A percentile compares a stretch with the other conserved stretches of the same genome.
These are phyloP conservation scores for Blomia tropicalis DNA, from an alignment of 2,888 invertebrate species.

Conservation along the genomic window DNA sequence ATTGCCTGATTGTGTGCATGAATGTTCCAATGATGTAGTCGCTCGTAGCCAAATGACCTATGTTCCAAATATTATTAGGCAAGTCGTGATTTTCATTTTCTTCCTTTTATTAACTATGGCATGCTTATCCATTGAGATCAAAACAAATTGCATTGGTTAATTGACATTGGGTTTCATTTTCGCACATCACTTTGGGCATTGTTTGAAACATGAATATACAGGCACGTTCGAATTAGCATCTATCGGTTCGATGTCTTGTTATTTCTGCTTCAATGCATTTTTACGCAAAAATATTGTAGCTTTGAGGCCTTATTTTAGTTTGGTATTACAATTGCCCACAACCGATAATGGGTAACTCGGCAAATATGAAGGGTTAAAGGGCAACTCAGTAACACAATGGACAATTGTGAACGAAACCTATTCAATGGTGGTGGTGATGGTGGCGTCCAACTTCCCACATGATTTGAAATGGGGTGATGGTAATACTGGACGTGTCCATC, in stretches of 20 bases:
- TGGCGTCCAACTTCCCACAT: too few relatives aligned
- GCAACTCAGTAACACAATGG: not conserved
- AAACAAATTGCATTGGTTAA: not conserved
- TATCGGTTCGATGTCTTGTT: not conserved
- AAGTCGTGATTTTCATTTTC: too few relatives aligned
- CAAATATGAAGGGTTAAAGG: slow-evolving; percentile 9
- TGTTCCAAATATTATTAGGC: not conserved
- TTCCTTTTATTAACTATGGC: too few relatives aligned
- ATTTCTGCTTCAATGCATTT: not conserved
- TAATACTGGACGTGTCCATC: slow-evolving; percentile 1
- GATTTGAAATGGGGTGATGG: too few relatives aligned
- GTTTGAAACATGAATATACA: not conserved
- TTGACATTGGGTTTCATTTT: not conserved
- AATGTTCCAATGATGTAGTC: not conserved
- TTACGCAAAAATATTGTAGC: not conserved
- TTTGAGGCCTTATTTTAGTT: not conserved
- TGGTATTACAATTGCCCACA: not conserved
- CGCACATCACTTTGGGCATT: not conserved
- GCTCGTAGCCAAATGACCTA: slow-evolving; percentile 7
- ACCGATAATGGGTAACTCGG: not conserved
- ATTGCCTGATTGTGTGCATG: not conserved
- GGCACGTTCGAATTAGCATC: slow-evolving; percentile 1
- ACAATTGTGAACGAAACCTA: not conserved
- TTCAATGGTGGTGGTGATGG: too few relatives aligned
- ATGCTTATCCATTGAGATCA: not conserved